A percentile compares a stretch with the other conserved stretches of the same genome.
Conservation (phyloP, 1,140 invertebrate genomes). For the Rhopalosiphum maidis region DNA sequence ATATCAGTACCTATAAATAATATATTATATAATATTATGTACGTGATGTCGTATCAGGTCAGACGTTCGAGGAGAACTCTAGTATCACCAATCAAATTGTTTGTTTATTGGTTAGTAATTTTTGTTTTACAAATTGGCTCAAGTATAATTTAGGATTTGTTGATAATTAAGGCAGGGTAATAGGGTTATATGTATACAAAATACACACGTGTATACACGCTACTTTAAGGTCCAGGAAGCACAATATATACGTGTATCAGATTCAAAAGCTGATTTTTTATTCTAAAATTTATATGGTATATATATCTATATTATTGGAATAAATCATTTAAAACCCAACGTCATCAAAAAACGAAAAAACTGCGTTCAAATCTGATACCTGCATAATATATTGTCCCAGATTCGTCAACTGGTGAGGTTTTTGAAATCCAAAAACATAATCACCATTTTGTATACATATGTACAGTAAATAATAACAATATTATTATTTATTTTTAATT, state of each 20-base stretch:
- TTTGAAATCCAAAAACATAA: neutral
- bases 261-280: neutral
- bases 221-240: neutral
- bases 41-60: neutral
- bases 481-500: constrained; percentile 7
- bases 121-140: neutral
- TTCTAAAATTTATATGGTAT: neutral
- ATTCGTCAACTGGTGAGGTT: neutral
- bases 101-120: neutral
- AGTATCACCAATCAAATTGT: neutral
- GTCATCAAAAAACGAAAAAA: neutral
- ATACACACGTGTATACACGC: neutral
- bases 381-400: neutral
- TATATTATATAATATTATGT: neutral
- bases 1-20: neutral
- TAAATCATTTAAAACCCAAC: neutral
- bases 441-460: neutral
- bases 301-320: neutral
- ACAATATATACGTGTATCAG: neutral
- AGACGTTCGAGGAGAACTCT: neutral
- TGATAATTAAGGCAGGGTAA: neutral
- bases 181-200: neutral
- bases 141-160: neutral
- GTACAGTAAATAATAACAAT: neutral
- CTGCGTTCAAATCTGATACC: neutral